These are phyloP conservation scores for Brevimyrus niger DNA, from an alignment of 2,113 vertebrate genomes.

Conservation along the genomic window DNA sequence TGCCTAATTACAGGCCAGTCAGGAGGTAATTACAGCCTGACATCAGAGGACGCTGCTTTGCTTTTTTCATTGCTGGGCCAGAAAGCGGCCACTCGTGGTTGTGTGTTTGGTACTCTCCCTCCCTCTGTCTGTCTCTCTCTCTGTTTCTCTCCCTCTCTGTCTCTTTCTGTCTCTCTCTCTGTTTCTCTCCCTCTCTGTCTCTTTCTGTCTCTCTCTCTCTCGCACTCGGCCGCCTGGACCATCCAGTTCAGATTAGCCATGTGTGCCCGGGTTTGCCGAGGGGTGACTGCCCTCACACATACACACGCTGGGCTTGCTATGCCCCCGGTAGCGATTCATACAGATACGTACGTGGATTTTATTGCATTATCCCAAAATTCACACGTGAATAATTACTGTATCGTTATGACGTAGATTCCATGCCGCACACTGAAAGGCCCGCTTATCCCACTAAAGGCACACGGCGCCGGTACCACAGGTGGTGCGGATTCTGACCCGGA, in stretches of 20 bases:
- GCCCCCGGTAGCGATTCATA: neutral
- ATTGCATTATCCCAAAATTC: neutral
- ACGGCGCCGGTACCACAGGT: neutral
- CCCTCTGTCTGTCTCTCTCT: neutral
- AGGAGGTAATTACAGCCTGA: conserved; percentile 65
- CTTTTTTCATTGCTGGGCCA: conserved; percentile 48
- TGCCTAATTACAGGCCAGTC: conserved; percentile 61
- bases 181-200: conserved; percentile 28
- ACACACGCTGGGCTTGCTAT: neutral
- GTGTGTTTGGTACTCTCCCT: conserved; percentile 46
- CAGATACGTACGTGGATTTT: neutral
- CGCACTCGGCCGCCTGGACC: neutral
- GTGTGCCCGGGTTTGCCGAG: neutral
- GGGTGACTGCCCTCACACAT: neutral
- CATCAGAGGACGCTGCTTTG: conserved; percentile 55
- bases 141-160: too few relatives aligned
- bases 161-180: conserved; percentile 27
- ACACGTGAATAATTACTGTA: neutral
- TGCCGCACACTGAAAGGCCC: too few relatives aligned
- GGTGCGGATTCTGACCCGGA: too few relatives aligned
- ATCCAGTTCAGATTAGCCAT: neutral
- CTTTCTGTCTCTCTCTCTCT: conserved; percentile 31
- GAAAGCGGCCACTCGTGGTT: conserved; percentile 60
- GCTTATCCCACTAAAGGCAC: neutral
- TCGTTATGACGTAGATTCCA: neutral